Evolutionary conservation across 2,797 vertebrate species (phyloP), one percentile per base, ranked within the genome.

Genomic region (Alosa sapidissima): DNA sequence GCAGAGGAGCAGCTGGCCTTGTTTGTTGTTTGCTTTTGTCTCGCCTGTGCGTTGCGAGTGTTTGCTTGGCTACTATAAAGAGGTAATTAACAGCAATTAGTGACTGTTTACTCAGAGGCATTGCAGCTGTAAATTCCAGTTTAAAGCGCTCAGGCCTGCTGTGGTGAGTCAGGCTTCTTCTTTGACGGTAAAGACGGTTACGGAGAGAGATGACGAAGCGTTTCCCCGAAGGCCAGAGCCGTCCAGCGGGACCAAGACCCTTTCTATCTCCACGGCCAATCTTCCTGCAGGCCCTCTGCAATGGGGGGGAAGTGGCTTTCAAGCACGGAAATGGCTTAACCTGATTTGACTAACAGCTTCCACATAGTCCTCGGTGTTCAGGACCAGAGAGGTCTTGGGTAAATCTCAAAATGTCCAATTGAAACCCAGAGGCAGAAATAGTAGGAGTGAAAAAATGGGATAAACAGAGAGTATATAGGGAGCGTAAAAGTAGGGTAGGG

Each of bases 311-410:
- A 89, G 85, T 86, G 87, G 85, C 85, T 90, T 88, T 85, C 84
- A 89, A 88, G 84, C 82, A 86, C 88, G 88, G 88, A 89, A 90
- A 91, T 91, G 84, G 90, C 87, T 90, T 91, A 88, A 90, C 87
- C 89, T 90, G 89, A 90, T 89, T 90, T 87, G 88, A 85, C 91
- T 89, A 88, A 90, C 86, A 88, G 87, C 88, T 89, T 89, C 88
- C 88, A 84, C 88, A 87, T 83, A 89, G 81, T 81, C 85, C 75
- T 81, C 81, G 82, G 81, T 87, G 85, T 84, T 82, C 87, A 86
- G 88, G 83, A 84, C 87, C 87, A 75, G 33, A 41, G 68, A 65
- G 68, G 36, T 65, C 62, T 65, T 33, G 62, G 62, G 62, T 65
- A 11, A 33, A 65, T 41, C 3, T 75, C 33, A 19, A 72, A 72